Base-by-base conservation (phyloP, 2,797 vertebrate species). In the Tokudaia muenninki region DNA sequence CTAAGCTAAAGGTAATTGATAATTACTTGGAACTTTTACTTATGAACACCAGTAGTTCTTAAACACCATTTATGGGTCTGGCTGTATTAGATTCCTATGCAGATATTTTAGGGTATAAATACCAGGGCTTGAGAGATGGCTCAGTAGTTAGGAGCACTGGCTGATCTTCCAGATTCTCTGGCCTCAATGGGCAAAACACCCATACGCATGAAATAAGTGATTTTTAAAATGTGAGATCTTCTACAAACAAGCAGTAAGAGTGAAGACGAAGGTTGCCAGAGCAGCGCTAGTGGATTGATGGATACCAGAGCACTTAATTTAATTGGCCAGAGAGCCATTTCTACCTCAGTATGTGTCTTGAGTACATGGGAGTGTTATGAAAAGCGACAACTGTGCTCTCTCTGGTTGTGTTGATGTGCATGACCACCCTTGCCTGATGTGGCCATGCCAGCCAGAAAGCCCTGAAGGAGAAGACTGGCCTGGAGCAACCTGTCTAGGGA, bases 401-500 rank as follows among this genome's bases (percentile, higher is more conserved):
- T 99, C 99, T 0, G 41, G n/a, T 31, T 99, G 99, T 3, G 92
- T 0, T 0, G 99, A 99, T 97, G 98, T 98, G 0, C 98, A 98
- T 3, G 98, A 99, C 4, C 94, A 89, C 4, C 99, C 1, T 98
- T 99, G 91, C 99, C 99, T 0, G 99, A 99, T 0, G 96, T 99
- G 91, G 89, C 98, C 80, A n/a, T n/a, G 84, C 99, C 12, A 99
- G 99, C 96, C 99, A 99, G 98, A 98, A 98, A 67, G 98, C 99
- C 0, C 98, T 99, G 93, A 99, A 99, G 90, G 99, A 99, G 97
- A 99, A 99, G 97, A 99, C 99, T 0, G 98, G 99, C 0, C 0
- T 99, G 99, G 99, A 98, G 97, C 1, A 96, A 98, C 1, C 99
- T 99, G 77, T 99, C 99, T 0, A 77, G 98, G 2, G 99, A 99